A percentile compares a stretch with the other conserved stretches of the same genome.
Evolutionary conservation across 2,797 vertebrate species (phyloP).

Genomic region (Hydrocynus forskahlii): DNA sequence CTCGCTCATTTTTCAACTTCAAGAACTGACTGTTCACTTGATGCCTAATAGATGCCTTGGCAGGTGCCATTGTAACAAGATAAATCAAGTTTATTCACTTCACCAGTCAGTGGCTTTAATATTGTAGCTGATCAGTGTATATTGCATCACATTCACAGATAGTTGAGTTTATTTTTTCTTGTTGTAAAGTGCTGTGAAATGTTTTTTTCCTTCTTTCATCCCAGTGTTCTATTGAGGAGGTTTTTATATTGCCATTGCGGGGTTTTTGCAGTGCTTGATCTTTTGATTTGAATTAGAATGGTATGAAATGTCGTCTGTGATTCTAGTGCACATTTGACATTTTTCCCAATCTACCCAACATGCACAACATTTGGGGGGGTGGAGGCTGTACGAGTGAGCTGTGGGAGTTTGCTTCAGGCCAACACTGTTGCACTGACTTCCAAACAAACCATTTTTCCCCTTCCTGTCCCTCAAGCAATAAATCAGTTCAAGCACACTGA

Average conservation of each 20-base stretch:
- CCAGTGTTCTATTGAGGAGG: too few relatives aligned
- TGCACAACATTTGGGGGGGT: background rate
- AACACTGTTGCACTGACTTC: constrained; percentile 46
- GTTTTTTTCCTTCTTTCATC: background rate
- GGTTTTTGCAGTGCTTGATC: background rate
- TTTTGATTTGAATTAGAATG: constrained; percentile 1
- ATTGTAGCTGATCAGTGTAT: too few relatives aligned
- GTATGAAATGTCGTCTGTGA: background rate
- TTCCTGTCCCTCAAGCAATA: constrained; percentile 67
- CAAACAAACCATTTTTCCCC: constrained; percentile 42
- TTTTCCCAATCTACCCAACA: constrained; percentile 1
- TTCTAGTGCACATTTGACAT: constrained; percentile 25
- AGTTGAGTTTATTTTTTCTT: background rate
- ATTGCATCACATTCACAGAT: too few relatives aligned
- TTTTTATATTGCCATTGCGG: too few relatives aligned
- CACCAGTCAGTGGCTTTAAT: too few relatives aligned
- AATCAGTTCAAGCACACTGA: constrained; percentile 74
- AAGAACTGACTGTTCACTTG: too few relatives aligned
- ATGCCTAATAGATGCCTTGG: too few relatives aligned
- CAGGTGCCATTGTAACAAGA: too few relatives aligned
- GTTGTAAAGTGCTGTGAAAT: too few relatives aligned
- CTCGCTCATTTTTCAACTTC: too few relatives aligned
- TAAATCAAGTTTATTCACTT: too few relatives aligned
- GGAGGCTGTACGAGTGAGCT: background rate
- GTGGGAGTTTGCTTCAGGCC: constrained; percentile 34